phyloP scores from a whole-genome alignment of 2,888 invertebrate genomes.

The Caenorhabditis sulstoni region DNA sequence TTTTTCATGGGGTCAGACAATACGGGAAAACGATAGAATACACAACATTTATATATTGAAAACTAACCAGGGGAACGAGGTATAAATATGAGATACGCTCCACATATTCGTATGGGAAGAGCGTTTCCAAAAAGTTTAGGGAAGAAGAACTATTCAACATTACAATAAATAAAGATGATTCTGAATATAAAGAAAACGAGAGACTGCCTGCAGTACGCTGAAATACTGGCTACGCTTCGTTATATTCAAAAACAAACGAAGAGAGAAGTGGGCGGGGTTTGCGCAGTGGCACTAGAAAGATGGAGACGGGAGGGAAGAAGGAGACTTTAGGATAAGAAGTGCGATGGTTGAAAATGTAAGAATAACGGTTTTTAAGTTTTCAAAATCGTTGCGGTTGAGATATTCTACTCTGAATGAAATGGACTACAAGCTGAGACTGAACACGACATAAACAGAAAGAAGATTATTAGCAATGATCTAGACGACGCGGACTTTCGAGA shows the following conservation, averaged over 20 bases:
- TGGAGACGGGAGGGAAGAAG: background rate
- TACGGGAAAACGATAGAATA: background rate
- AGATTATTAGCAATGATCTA: conserved; percentile 5
- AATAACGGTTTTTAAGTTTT: too few relatives aligned
- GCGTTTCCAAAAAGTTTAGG: conserved; percentile 19
- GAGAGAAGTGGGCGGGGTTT: conserved; percentile 13
- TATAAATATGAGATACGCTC: conserved; percentile 49
- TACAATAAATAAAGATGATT: background rate
- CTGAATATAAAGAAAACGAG: conserved; percentile 6
- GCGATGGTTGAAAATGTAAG: conserved; percentile 15
- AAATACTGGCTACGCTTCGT: conserved; percentile 27
- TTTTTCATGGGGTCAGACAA: background rate
- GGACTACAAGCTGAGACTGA: background rate
- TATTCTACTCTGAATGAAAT: conserved; percentile 9
- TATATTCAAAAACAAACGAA: conserved; percentile 46
- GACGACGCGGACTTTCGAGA: conserved; percentile 47
- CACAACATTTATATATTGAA: conserved; percentile 18
- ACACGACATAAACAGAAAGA: too few relatives aligned
- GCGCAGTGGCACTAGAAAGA: background rate
- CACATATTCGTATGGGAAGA: conserved; percentile 42
- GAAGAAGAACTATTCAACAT: conserved; percentile 20
- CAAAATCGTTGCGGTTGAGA: too few relatives aligned
- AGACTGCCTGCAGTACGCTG: conserved; percentile 5
- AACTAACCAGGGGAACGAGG: conserved; percentile 54
- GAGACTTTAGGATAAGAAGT: background rate